phyloP scores from a whole-genome alignment of 2,797 vertebrate species.

The Mormyrops boulengeri region DNA sequence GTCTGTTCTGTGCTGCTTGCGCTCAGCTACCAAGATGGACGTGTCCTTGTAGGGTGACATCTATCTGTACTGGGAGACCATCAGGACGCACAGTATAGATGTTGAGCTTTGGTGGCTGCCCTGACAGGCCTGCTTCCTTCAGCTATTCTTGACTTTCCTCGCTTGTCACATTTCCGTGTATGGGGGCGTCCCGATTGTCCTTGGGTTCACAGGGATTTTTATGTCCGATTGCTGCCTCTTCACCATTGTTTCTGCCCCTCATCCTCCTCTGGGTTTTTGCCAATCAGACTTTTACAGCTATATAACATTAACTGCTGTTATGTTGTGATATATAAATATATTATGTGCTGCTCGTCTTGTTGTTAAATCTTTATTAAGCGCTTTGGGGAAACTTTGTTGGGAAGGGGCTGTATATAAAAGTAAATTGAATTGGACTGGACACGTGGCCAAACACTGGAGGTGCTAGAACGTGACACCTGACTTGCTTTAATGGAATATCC shows the following conservation, averaged over 20 bases:
- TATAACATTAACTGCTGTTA: slow-evolving; percentile 8
- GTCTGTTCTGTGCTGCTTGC: slow-evolving; percentile 12
- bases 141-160: not conserved
- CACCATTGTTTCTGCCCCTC: not conserved
- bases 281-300: not conserved
- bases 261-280: not conserved
- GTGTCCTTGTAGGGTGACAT: not conserved
- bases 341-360: not conserved
- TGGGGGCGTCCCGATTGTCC: not conserved
- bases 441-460: not conserved
- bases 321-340: slow-evolving; percentile 8
- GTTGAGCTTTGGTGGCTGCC: not conserved
- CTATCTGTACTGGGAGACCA: not conserved
- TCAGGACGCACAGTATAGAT: not conserved
- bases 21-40: not conserved
- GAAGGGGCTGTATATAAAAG: slow-evolving; percentile 1
- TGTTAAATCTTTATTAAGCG: slow-evolving; percentile 13
- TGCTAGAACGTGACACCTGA: not conserved
- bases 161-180: not conserved
- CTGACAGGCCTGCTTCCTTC: not conserved
- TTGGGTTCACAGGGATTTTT: not conserved
- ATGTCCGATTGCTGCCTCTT: not conserved
- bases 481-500: not conserved
- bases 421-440: slow-evolving; percentile 7
- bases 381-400: slow-evolving; percentile 6